Conservation (phyloP, 2,888 invertebrate genomes). For the Arctia plantaginis region DNA sequence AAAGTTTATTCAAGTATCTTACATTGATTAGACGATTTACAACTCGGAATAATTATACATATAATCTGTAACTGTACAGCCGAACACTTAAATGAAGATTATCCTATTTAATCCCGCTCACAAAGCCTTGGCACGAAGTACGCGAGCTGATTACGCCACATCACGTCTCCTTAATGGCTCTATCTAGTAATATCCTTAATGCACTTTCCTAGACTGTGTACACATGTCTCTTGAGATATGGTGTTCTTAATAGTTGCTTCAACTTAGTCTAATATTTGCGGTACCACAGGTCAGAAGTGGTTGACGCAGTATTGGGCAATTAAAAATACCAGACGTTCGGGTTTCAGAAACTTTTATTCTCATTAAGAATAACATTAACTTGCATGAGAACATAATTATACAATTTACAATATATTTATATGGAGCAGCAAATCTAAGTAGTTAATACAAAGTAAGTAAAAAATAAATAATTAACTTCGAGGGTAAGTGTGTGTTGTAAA, state of each 20-base stretch:
- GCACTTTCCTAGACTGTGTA: slow-evolving; percentile 13
- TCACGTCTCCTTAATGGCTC: slow-evolving; percentile 16
- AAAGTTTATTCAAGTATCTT: background rate
- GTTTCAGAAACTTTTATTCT: too few species aligned
- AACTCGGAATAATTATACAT: background rate
- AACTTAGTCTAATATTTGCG: background rate
- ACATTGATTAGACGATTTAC: background rate
- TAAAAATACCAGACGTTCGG: background rate
- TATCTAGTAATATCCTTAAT: slow-evolving; percentile 9
- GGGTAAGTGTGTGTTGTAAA: too few species aligned
- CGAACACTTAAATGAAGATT: background rate
- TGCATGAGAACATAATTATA: too few species aligned
- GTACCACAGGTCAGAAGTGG: background rate
- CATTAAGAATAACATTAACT: too few species aligned
- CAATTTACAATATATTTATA: too few species aligned
- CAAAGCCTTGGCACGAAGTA: slow-evolving; percentile 1
- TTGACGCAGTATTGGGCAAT: background rate
- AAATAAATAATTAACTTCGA: too few species aligned
- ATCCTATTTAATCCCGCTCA: slow-evolving; percentile 2
- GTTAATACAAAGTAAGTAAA: too few species aligned
- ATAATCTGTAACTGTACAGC: background rate
- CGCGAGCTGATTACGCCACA: slow-evolving; percentile 11
- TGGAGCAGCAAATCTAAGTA: too few species aligned
- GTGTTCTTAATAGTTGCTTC: background rate
- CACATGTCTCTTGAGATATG: slow-evolving; percentile 2